These are phyloP conservation scores for Atta colombica DNA, from an alignment of 1,140 invertebrate species.

Conservation along the genomic window DNA sequence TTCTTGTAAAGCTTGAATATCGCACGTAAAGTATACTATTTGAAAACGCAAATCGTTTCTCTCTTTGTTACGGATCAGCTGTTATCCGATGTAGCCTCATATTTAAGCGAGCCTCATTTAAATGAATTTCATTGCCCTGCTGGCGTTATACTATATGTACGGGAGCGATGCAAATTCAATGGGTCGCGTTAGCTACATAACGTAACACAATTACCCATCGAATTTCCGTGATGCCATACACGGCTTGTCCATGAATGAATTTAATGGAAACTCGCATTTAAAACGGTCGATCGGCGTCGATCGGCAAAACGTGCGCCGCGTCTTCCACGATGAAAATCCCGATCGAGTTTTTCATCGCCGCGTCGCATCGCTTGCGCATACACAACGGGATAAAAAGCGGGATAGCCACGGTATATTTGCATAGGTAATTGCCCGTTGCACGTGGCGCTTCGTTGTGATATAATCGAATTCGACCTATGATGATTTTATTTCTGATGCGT, in stretches of 20 bases:
- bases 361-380: conserved; percentile 42
- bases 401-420: conserved; percentile 66
- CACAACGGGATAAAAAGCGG: conserved; percentile 66
- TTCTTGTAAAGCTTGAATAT: neutral
- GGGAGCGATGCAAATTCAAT: conserved; percentile 32
- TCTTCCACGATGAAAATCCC: conserved; percentile 63
- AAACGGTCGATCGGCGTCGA: conserved; percentile 30
- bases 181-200: conserved; percentile 41
- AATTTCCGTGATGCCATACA: conserved; percentile 63
- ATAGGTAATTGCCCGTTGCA: conserved; percentile 74
- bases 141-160: neutral
- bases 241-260: conserved; percentile 46
- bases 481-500: conserved; percentile 73
- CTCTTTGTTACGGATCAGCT: conserved; percentile 27
- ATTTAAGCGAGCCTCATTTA: conserved; percentile 44
- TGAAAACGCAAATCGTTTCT: conserved; percentile 9
- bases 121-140: conserved; percentile 53
- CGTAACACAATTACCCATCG: conserved; percentile 61
- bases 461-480: conserved; percentile 70
- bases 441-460: conserved; percentile 62
- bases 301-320: conserved; percentile 33
- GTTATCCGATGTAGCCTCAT: neutral
- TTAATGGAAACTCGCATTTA: conserved; percentile 46
- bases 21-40: neutral
- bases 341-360: conserved; percentile 51